phyloP scores from a whole-genome alignment of 2,797 vertebrate genomes.

The Syngnathus rostellatus region DNA sequence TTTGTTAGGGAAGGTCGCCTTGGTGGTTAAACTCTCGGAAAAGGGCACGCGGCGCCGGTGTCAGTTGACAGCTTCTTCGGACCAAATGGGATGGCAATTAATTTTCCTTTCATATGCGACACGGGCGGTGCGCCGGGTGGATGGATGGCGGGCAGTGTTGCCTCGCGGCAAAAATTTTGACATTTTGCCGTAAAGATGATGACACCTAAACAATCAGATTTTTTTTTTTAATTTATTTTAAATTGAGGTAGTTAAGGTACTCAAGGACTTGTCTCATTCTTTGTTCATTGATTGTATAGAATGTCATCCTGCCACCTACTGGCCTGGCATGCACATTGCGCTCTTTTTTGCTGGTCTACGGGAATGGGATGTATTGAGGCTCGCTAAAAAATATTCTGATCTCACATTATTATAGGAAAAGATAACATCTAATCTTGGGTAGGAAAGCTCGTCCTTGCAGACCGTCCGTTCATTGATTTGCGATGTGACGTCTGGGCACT shows the following conservation, averaged over 20 bases:
- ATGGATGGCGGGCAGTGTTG: background rate
- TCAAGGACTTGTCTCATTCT: too few species aligned
- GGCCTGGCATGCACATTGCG: background rate
- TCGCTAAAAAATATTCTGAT: too few species aligned
- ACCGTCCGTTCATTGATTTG: background rate
- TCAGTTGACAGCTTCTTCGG: slow-evolving; percentile 39
- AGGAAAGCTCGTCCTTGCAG: background rate
- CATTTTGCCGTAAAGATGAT: too few species aligned
- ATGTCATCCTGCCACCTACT: background rate
- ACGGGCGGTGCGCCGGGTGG: background rate
- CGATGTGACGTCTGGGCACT: slow-evolving; percentile 3
- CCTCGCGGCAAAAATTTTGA: background rate
- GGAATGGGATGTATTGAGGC: background rate
- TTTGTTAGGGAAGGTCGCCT: slow-evolving; percentile 56
- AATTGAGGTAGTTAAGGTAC: too few species aligned
- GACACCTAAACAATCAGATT: too few species aligned
- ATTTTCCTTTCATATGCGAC: background rate
- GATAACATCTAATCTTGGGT: too few species aligned
- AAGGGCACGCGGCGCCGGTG: slow-evolving; percentile 52
- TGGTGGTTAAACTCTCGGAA: slow-evolving; percentile 49
- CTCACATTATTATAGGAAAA: too few species aligned
- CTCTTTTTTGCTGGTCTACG: background rate
- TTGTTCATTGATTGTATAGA: too few species aligned
- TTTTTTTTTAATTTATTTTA: background rate
- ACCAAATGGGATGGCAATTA: slow-evolving; percentile 19